Evolutionary conservation across 1,140 invertebrate genomes (phyloP), one percentile per base, ranked within the genome.

Genomic region (Dreissena rostriformis): DNA sequence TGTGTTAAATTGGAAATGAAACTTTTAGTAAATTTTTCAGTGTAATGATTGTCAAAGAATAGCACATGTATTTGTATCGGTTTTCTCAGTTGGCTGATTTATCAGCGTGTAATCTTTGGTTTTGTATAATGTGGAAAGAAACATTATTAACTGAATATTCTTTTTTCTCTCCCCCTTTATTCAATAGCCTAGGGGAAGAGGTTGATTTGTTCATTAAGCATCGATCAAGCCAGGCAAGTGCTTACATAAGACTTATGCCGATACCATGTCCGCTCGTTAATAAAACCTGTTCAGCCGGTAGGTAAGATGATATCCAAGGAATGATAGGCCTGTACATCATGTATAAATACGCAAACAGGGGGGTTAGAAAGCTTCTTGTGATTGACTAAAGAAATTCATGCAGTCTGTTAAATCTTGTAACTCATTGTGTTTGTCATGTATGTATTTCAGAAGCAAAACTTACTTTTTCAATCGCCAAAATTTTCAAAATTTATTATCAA

Each of bases 101-200:
- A 65, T 52, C 67, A 68, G 22, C 22, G 39, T 67, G n/a, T 77
- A 77, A 55, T 71, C 26, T 71, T 39, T 61, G 6, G 57, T 24
- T 61, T 61, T 71, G 28, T 72, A 73, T 82, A 26, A 55, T 82
- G 55, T 77, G 68, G 53, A 49, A 51, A 72, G 68, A 68, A 28
- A 11, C 39, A 39, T 77, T 67, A 84, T 84, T 84, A 84, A 84
- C 72, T 68, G 71, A 29, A 61, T 77, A 70, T 77, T 78, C 55
- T 84, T 67, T 84, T 84, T 84, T 84, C 82, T 84, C 77, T 84
- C 74, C 80, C 81, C 73, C 65, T 77, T 84, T 84, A 77, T 72
- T 84, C 82, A 73, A 73, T 84, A 84, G 82, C 82, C 71, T 84
- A 84, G 82, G 82, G 82, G 82, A 84, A 84, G 82, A 84, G 74